Evolutionary conservation across 2,797 vertebrate genomes (phyloP).

Genomic region (Leptatherina wallacei): DNA sequence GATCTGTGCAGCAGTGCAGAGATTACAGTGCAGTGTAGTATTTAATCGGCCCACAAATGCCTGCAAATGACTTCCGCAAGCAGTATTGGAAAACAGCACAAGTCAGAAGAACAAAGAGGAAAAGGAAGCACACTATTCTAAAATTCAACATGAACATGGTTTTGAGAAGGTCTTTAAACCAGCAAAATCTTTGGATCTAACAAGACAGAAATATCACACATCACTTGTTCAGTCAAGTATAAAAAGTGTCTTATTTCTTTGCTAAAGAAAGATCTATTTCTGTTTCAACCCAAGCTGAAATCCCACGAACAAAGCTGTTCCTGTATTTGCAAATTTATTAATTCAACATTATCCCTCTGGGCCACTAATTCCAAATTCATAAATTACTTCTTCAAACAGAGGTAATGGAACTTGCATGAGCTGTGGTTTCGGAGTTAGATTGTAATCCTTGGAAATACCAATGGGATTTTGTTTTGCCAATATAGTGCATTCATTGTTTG

Average conservation of each 20-base stretch:
- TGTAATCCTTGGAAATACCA: background rate
- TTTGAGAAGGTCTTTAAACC: constrained; percentile 28
- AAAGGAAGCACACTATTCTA: constrained; percentile 32
- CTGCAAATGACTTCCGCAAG: constrained; percentile 28
- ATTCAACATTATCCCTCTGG: constrained; percentile 21
- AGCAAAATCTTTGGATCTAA: constrained; percentile 3
- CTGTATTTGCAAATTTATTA: constrained; percentile 2
- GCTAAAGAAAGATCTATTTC: constrained; percentile 3
- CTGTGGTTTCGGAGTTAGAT: background rate
- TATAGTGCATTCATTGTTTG: constrained; percentile 5
- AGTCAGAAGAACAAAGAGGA: constrained; percentile 36
- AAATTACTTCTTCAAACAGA: constrained; percentile 31
- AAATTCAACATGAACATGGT: constrained; percentile 18
- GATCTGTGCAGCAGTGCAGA: constrained; percentile 38
- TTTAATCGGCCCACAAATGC: constrained; percentile 60
- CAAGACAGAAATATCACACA: constrained; percentile 20
- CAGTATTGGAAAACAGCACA: constrained; percentile 34
- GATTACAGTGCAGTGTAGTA: constrained; percentile 52
- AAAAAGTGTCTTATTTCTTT: constrained; percentile 21
- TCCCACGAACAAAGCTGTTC: background rate
- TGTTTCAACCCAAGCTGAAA: constrained; percentile 19
- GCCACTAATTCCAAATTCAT: constrained; percentile 11
- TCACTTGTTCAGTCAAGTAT: background rate
- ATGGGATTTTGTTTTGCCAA: constrained; percentile 8
- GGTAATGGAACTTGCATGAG: constrained; percentile 11